phyloP scores from a whole-genome alignment of 1,140 invertebrate genomes.

The Rhopalosiphum padi region DNA sequence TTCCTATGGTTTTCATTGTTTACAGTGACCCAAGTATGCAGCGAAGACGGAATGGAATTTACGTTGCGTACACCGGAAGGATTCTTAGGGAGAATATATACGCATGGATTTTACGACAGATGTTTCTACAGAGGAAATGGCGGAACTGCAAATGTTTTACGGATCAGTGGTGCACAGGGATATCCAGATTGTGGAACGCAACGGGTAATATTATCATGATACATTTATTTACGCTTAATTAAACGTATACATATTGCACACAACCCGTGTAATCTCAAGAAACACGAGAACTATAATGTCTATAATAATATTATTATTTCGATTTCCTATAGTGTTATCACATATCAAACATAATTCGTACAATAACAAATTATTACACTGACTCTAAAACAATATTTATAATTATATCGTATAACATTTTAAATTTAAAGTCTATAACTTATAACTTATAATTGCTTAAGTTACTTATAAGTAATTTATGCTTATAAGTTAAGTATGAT shows the following conservation, averaged over 20 bases:
- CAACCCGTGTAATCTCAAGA: neutral
- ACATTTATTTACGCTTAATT: neutral
- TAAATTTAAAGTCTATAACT: too few species aligned
- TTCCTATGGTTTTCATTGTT: neutral
- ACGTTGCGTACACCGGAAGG: conserved; percentile 85
- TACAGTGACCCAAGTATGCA: conserved; percentile 88
- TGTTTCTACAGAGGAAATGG: conserved; percentile 91
- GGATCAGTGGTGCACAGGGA: conserved; percentile 86
- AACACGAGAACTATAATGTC: neutral
- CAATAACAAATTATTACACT: too few species aligned
- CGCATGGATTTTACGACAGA: conserved; percentile 88
- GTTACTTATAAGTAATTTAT: too few species aligned
- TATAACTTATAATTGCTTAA: too few species aligned
- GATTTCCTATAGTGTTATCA: too few species aligned
- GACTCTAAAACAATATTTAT: neutral
- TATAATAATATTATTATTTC: too few species aligned
- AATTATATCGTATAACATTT: neutral
- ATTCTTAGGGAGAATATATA: conserved; percentile 89
- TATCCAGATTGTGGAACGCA: conserved; percentile 92
- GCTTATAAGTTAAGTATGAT: too few species aligned
- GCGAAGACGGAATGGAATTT: conserved; percentile 93
- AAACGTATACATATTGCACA: neutral
- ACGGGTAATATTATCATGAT: conserved; percentile 65
- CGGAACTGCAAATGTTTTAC: conserved; percentile 79
- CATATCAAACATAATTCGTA: too few species aligned